Conservation (phyloP, 2,113 vertebrate species). For the Megatriorchis doriae region DNA sequence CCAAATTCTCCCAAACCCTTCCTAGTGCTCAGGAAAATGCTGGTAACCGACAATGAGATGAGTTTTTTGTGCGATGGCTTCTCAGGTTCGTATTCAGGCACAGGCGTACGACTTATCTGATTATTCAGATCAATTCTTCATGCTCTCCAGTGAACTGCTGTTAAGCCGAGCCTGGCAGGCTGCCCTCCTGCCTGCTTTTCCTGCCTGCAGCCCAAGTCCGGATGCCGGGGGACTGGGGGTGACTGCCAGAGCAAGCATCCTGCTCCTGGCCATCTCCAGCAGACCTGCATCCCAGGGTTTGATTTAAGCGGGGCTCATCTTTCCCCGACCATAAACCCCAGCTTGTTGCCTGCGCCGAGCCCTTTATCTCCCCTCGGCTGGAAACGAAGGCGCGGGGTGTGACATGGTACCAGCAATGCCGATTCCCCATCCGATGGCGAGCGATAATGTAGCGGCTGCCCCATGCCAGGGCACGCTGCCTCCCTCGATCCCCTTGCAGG, state of each 20-base stretch:
- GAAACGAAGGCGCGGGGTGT: background rate
- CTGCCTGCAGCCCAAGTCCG: rapidly evolving
- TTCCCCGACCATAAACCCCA: background rate
- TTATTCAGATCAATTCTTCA: background rate
- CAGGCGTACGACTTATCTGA: background rate
- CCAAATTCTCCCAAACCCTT: background rate
- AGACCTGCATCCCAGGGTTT: background rate
- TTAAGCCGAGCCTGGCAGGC: background rate
- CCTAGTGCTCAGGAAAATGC: background rate
- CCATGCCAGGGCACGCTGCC: rapidly evolving
- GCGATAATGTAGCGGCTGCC: rapidly evolving
- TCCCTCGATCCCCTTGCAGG: rapidly evolving
- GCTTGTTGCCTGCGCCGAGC: rapidly evolving
- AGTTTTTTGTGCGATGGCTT: background rate
- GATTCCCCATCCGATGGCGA: rapidly evolving
- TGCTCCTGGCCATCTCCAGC: background rate
- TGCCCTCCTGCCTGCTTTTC: background rate
- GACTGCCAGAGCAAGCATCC: background rate
- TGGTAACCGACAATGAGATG: background rate
- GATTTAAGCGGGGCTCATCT: background rate
- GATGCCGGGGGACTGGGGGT: rapidly evolving
- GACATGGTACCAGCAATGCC: rapidly evolving
- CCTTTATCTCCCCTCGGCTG: background rate
- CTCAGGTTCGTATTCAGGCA: background rate
- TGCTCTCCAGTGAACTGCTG: background rate